phyloP scores from a whole-genome alignment of 2,797 vertebrate genomes.

The Mormyrops boulengeri region DNA sequence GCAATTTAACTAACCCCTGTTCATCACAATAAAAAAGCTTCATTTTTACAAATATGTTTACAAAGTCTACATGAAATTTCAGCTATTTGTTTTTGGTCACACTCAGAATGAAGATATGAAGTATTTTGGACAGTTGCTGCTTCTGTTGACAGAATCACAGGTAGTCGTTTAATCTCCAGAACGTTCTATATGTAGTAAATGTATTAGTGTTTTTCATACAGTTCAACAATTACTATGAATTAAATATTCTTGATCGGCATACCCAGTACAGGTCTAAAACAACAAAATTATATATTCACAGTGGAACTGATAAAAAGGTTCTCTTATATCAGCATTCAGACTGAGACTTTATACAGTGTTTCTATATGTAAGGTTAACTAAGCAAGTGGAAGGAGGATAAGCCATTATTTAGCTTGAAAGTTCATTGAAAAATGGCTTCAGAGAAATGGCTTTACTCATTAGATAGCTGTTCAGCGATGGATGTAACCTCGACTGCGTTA shows the following conservation, averaged over 20 bases:
- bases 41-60: not conserved
- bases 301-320: not conserved
- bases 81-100: not conserved
- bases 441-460: not conserved
- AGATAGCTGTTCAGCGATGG: not conserved
- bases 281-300: not conserved
- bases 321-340: not conserved
- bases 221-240: not conserved
- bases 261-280: not conserved
- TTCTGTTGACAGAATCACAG: conserved; percentile 24
- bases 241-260: not conserved
- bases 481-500: not conserved
- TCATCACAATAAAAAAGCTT: not conserved
- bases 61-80: not conserved
- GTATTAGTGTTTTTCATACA: not conserved
- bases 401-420: not conserved
- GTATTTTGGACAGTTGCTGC: conserved; percentile 21
- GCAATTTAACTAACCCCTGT: not conserved
- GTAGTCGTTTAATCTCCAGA: not conserved
- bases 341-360: not conserved
- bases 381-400: not conserved
- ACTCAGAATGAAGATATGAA: conserved; percentile 25
- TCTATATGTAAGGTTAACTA: not conserved
- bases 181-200: not conserved
- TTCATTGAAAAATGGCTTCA: not conserved